Base-by-base conservation (phyloP, 2,797 vertebrate species). In the Ctenopoma multispine region DNA sequence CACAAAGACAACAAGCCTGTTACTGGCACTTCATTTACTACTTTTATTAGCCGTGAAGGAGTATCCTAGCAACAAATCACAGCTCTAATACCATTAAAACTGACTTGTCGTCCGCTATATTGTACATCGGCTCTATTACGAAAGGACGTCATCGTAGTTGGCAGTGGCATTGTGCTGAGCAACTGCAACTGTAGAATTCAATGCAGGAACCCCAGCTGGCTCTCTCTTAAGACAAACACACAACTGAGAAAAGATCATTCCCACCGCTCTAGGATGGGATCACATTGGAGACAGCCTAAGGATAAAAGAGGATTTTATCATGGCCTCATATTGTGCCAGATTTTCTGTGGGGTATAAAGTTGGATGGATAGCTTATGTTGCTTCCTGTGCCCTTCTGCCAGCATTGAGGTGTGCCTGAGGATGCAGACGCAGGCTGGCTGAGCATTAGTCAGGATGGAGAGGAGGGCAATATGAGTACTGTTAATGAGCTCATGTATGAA, bases 401-500 rank as follows among this genome's bases (percentile, higher is more conserved):
- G 85, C 73, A 77, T 79, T 15, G 74, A 77, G 80, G 53, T 41
- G 62, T 41, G 89, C 92, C 90, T 51, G 77, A 88, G 89, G 90
- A 88, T 68, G 69, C 74, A 81, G 77, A 80, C 67, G 24, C 73
- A 65, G 83, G 74, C 79, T 74, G 86, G 74, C 77, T 80, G 77
- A 86, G 82, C 41, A 49, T 62, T 68, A 72, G 79, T 84, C 77
- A 62, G 83, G 81, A 65, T 72, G 81, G 69, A 84, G 84, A 81
- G 70, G 73, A 81, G 81, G 83, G 82, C 73, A 82, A 83, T 82
- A 72, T 76, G 83, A 91, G 84, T 40, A 27, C 62, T 36, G 84
- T 80, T 93, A 93, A 93, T 92, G 89, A 92, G 89, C 83, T 92
- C 85, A 92, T 92, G 90, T 89, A 89, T 92, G 81, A 90, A 93